Evolutionary conservation across 2,888 invertebrate genomes (phyloP), one percentile per base, ranked within the genome.

Genomic region (Trichopria drosophilae): DNA sequence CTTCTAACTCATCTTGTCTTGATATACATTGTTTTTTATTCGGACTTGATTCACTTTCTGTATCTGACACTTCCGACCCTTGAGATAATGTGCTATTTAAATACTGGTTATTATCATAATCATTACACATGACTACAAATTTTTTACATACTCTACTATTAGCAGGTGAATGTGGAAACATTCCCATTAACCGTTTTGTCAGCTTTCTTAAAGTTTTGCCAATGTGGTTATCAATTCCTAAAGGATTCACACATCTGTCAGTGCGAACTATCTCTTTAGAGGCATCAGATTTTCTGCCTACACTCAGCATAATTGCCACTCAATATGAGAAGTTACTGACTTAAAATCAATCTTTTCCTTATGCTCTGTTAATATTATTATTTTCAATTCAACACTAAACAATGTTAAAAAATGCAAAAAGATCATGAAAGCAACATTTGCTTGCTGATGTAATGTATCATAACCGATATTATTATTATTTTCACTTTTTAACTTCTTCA

Each of bases 1-100:
- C 42, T 13, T 42, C 29, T 29, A 42, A 29, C 12, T 42, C 42
- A 31, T 28, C 13, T 12, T 19, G 10, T 28, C 18, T 42, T 18
- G 28, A 29, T 6, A 19, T 28, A 31, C 4, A 7, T 42, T 42
- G 10, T 19, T 19, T 26, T 40, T n/a, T n/a, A n/a, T n/a, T n/a
- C n/a, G n/a, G n/a, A n/a, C n/a, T n/a, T n/a, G n/a, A 15, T 34
- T 34, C 34, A 34, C 2, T 34, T 34, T 34, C 34, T 34, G 34
- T 6, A 15, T 15, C 34, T 34, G 34, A 34, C n/a, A 10, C 16
- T 34, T 34, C 18, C 9, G 18, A 34, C 34, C 12, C 34, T 34
- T 34, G 34, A 13, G 34, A 34, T 34, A 34, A 34, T 34, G 4
- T 34, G 10, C 10, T 15, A n/a, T 18, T 18, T n/a, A 31, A 7